A percentile compares a stretch with the other conserved stretches of the same genome.
Conservation (phyloP, 2,888 invertebrate species). For the Troides helena region DNA sequence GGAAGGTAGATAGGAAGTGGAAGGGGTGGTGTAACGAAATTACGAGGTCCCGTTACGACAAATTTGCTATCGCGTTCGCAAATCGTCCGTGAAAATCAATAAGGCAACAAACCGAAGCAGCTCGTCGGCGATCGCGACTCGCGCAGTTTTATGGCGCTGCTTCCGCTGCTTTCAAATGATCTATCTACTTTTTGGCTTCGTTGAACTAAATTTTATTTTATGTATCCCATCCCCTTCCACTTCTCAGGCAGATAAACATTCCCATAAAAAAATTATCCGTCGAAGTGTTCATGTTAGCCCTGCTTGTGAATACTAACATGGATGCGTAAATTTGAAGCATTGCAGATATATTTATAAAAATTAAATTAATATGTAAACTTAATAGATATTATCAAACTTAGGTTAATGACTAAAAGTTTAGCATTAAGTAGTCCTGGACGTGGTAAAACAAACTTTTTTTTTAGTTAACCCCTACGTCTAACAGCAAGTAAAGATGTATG, state of each 20-base stretch:
- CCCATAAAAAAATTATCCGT: too few relatives aligned
- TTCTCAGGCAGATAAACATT: not conserved
- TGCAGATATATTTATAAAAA: too few relatives aligned
- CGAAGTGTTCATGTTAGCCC: too few relatives aligned
- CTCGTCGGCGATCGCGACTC: slow-evolving; percentile 13
- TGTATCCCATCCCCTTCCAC: not conserved
- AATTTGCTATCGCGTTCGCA: slow-evolving; percentile 21
- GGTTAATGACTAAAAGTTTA: too few relatives aligned
- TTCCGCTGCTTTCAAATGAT: slow-evolving; percentile 15
- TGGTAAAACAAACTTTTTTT: too few relatives aligned
- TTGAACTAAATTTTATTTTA: not conserved
- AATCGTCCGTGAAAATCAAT: slow-evolving; percentile 29
- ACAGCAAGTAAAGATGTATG: too few relatives aligned
- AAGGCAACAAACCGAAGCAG: slow-evolving; percentile 21
- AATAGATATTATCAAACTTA: too few relatives aligned
- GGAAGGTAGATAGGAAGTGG: not conserved
- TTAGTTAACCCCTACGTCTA: too few relatives aligned
- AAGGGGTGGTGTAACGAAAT: not conserved
- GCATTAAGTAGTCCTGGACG: too few relatives aligned
- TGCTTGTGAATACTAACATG: too few relatives aligned
- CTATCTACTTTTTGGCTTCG: not conserved
- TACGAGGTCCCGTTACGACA: slow-evolving; percentile 14
- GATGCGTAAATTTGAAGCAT: too few relatives aligned
- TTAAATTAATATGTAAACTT: too few relatives aligned
- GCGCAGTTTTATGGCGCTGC: slow-evolving; percentile 16